Conservation (phyloP, 2,888 invertebrate species). For the Hirtodrosophila cameraria region DNA sequence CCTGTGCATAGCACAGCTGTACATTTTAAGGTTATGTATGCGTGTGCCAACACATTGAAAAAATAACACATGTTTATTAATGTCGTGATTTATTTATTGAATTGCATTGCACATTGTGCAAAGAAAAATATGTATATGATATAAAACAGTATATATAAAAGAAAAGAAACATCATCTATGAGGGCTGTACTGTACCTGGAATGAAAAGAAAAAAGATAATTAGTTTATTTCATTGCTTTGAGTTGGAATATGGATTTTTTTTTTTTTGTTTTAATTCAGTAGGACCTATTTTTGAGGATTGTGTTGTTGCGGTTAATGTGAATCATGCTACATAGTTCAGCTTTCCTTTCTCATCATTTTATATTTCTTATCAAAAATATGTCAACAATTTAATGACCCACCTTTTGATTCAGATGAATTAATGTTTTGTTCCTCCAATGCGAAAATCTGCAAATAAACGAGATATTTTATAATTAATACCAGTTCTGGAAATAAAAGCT, state of each 20-base stretch:
- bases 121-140: neutral
- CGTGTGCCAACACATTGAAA: neutral
- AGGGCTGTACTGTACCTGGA: slow-evolving; percentile 47
- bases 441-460: slow-evolving; percentile 8
- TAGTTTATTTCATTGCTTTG: neutral
- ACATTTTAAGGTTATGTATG: slow-evolving; percentile 36
- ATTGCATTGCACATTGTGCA: neutral
- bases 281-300: slow-evolving; percentile 69
- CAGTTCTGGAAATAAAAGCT: neutral
- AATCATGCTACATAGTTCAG: slow-evolving; percentile 56
- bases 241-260: too few species aligned
- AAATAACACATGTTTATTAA: neutral
- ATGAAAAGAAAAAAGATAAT: neutral
- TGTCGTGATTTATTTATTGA: neutral
- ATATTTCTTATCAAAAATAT: neutral
- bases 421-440: too few species aligned
- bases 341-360: slow-evolving; percentile 34
- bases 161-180: neutral
- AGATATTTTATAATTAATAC: neutral
- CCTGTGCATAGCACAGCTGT: neutral
- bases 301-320: slow-evolving; percentile 69
- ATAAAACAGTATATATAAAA: neutral
- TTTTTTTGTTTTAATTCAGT: slow-evolving; percentile 36
- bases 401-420: neutral
- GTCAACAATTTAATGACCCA: neutral